phyloP scores from a whole-genome alignment of 2,797 vertebrate genomes.

The Forpus xanthops region DNA sequence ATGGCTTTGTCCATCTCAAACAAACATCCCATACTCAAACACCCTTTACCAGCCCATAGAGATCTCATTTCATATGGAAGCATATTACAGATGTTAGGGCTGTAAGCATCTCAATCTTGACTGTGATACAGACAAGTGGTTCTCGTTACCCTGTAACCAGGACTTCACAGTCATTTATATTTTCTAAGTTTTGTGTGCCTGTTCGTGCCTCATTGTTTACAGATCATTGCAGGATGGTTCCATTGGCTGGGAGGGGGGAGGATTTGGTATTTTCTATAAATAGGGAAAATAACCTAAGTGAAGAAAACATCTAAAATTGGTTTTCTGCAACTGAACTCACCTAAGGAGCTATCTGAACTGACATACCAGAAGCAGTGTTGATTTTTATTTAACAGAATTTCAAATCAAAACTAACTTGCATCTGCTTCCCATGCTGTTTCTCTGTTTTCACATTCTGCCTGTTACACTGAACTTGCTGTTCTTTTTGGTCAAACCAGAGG shows the following conservation, averaged over 20 bases:
- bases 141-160: not conserved
- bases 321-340: not conserved
- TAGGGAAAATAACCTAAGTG: not conserved
- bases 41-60: not conserved
- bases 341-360: not conserved
- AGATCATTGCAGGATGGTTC: not conserved
- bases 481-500: not conserved
- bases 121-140: not conserved
- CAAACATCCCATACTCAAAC: not conserved
- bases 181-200: not conserved
- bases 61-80: not conserved
- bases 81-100: not conserved
- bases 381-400: not conserved
- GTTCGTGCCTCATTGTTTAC: not conserved
- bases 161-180: not conserved
- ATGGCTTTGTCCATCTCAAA: not conserved
- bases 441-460: not conserved
- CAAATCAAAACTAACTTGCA: not conserved
- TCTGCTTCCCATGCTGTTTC: not conserved
- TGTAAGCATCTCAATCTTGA: not conserved
- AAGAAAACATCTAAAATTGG: not conserved
- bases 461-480: not conserved
- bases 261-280: not conserved
- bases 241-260: not conserved
- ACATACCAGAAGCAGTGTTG: not conserved